Evolutionary conservation across 2,113 vertebrate genomes (phyloP), one percentile per base, ranked within the genome.

Genomic region (Pelvicachromis taeniatus): DNA sequence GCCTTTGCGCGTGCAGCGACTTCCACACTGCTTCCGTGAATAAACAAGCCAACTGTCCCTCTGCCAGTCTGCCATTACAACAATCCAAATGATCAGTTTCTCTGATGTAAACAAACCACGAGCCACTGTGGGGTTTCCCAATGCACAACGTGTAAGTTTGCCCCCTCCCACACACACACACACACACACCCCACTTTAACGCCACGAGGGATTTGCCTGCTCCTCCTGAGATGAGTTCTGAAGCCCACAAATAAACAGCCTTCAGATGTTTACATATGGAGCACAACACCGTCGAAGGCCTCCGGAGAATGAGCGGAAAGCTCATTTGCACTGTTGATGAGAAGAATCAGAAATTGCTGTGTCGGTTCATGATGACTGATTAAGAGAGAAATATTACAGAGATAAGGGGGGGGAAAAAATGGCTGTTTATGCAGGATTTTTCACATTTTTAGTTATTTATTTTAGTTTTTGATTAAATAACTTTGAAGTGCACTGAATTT

Each of bases 261-360:
- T 59, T 95, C 84, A 95, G 95, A 95, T 95, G 94, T 95, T 95
- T 96, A 93, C 93, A 94, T 89, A 90, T 86, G 68, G 80, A 89
- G 85, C 91, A 65, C 86, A 52, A 81, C 84, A 23, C 88, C 33
- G 80, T 53, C 2, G 81, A 81, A 84, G 80, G 88, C 89, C 94
- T 78, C 93, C 23, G 19, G 89, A 92, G 93, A 91, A 33, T 1
- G 5, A 82, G 87, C 4, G 33, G n/a, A 85, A 81, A 85, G 53
- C 91, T 92, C 59, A 92, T 92, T 92, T 90, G 53, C 88, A 58
- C 50, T 19, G 83, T 78, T 38, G 42, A 90, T 92, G 83, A 85
- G 79, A 86, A 82, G 80, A 91, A 85, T 86, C 77, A 59, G 31
- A 63, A 91, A 80, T 10, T 33, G 14, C 54, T 35, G 83, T 54